phyloP scores from a whole-genome alignment of 2,113 vertebrate species.

The Athene cunicularia region DNA sequence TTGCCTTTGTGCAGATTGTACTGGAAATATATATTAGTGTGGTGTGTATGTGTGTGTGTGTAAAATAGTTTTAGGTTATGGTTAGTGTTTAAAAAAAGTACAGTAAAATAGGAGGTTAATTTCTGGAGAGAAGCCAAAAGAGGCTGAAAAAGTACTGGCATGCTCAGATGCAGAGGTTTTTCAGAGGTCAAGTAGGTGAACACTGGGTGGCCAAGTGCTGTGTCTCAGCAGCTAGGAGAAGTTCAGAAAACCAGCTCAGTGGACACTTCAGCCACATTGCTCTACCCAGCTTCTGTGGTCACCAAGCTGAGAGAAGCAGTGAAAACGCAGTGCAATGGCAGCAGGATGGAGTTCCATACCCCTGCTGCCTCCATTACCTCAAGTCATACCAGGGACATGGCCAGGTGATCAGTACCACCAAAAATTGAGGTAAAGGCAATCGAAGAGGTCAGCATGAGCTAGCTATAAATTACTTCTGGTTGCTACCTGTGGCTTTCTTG shows the following conservation, averaged over 20 bases:
- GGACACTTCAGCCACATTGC: fast-evolving
- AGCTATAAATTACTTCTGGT: background rate
- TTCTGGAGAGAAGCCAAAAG: background rate
- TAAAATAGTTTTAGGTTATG: background rate
- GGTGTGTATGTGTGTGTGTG: no score
- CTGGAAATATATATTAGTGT: background rate
- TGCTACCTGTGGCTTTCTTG: background rate
- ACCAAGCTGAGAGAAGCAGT: background rate
- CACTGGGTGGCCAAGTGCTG: fast-evolving
- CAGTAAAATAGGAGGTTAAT: background rate
- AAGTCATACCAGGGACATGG: background rate
- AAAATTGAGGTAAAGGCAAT: background rate
- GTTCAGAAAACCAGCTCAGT: background rate
- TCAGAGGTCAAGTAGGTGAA: background rate
- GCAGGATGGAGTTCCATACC: fast-evolving
- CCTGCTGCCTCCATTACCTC: background rate
- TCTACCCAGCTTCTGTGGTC: background rate
- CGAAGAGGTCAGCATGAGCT: background rate
- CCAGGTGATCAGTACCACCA: background rate
- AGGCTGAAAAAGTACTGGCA: background rate
- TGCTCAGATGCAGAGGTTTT: background rate
- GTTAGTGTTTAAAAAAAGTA: background rate
- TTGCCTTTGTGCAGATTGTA: background rate
- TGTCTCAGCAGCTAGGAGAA: background rate
- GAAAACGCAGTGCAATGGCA: no score